Evolutionary conservation across 1,140 invertebrate genomes (phyloP), one percentile per base, ranked within the genome.

Genomic region (Teleopsis dalmanni): DNA sequence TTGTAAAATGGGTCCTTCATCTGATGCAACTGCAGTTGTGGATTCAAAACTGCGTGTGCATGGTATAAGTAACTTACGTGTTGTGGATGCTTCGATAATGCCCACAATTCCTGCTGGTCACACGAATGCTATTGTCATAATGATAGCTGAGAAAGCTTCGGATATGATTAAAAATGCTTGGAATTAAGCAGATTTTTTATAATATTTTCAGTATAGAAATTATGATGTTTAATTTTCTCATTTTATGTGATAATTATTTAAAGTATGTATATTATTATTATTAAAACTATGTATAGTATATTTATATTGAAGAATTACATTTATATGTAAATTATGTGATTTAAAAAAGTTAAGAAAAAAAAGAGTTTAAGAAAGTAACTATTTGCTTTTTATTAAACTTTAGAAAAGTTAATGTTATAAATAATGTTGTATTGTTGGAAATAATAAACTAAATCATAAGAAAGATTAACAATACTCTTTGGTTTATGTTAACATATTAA

Each of bases 1-100:
- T 0, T 83, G 77, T 34, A 87, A 84, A 66, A 91, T 91, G 88
- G 89, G 89, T 1, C 81, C 83, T 0, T 19, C 54, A 0, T 62
- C 60, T 1, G 87, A 91, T 62, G 58, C 74, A 1, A 65, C 74
- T 19, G 81, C 87, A 0, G 87, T 93, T 0, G 88, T 93, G 0
- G 82, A 91, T 65, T 73, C 80, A 0, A 60, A 84, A 53, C 69
- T 93, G 2, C 76, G 75, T 57, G 87, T 88, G 0, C 76, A 84
- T 53, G 85, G 85, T 2, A 69, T 88, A 4, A 68, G 73, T 16
- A 72, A 76, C 33, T 58, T 89, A 7, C 75, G 87, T 54, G 85
- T 88, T 0, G 77, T 79, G 0, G 87, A 89, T 58, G 83, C 84
- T 11, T 87, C 84, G 0, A 80, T 87, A 34, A 85, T 83, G 73